Evolutionary conservation across 2,888 invertebrate genomes (phyloP).

Genomic region (Acanthosepion esculentum): DNA sequence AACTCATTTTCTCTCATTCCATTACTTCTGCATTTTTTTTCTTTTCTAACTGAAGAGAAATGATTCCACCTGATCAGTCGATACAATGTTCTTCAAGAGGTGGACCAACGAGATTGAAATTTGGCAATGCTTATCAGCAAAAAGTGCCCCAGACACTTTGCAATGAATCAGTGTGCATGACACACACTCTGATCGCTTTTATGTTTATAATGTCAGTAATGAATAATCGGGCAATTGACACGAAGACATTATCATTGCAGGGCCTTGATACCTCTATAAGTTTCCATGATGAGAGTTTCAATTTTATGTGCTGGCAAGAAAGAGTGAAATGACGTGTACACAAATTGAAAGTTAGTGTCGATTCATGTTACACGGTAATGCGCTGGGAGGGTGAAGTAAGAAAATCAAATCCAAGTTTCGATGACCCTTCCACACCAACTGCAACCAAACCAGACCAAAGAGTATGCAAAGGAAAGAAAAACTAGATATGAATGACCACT

Average conservation of each 20-base stretch:
- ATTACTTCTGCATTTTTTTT: background rate
- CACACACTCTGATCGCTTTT: background rate
- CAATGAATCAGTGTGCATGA: background rate
- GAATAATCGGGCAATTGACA: background rate
- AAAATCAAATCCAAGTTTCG: background rate
- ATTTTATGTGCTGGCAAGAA: background rate
- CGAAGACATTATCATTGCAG: background rate
- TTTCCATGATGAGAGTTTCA: constrained; percentile 7
- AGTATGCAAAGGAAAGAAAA: background rate
- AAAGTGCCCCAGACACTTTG: background rate
- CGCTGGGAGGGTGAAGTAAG: background rate
- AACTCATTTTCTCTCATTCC: too few relatives aligned
- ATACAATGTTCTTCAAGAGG: background rate
- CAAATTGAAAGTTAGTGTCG: constrained; percentile 33
- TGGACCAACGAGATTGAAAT: background rate
- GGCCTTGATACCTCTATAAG: constrained; percentile 15
- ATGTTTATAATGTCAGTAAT: background rate
- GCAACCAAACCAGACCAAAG: background rate
- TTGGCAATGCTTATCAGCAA: background rate
- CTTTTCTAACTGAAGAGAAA: background rate
- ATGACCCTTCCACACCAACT: background rate
- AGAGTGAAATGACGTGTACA: constrained; percentile 33
- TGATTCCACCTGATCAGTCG: background rate
- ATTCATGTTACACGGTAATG: constrained; percentile 33
- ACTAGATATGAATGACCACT: constrained; percentile 18